Evolutionary conservation across 2,888 invertebrate species (phyloP).

Genomic region (Macrosiphum euphorbiae): DNA sequence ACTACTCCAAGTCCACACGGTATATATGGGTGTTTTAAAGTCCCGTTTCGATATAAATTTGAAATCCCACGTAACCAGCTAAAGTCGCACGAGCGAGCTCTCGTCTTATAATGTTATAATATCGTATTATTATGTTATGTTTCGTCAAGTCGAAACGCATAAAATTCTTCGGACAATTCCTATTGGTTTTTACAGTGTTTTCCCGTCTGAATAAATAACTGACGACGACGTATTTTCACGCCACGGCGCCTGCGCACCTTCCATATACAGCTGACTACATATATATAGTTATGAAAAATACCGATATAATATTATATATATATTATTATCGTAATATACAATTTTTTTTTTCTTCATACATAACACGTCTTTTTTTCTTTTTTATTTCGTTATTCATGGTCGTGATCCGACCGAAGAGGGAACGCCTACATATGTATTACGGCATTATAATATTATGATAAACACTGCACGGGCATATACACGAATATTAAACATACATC

Average conservation of each 20-base stretch:
- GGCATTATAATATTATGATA: conserved; percentile 38
- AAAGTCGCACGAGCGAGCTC: not conserved
- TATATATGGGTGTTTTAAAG: not conserved
- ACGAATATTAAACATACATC: conserved; percentile 47
- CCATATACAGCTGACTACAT: not conserved
- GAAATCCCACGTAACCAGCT: not conserved
- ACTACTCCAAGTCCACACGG: not conserved
- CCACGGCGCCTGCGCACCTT: not conserved
- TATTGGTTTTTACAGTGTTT: not conserved
- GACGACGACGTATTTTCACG: not conserved
- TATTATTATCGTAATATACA: not conserved
- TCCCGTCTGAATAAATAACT: not conserved
- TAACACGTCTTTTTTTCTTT: not conserved
- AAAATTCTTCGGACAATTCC: not conserved
- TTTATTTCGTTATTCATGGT: conserved; percentile 48
- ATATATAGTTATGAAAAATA: not conserved
- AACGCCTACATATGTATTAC: conserved; percentile 58
- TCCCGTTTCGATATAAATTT: not conserved
- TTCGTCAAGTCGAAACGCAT: not conserved
- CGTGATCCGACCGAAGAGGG: conserved; percentile 44
- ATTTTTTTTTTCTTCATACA: not conserved
- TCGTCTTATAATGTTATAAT: not conserved
- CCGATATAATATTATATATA: not conserved
- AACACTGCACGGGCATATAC: not conserved
- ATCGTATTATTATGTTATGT: not conserved